Conservation (phyloP, 2,797 vertebrate genomes). For the Coregonus sp. region DNA sequence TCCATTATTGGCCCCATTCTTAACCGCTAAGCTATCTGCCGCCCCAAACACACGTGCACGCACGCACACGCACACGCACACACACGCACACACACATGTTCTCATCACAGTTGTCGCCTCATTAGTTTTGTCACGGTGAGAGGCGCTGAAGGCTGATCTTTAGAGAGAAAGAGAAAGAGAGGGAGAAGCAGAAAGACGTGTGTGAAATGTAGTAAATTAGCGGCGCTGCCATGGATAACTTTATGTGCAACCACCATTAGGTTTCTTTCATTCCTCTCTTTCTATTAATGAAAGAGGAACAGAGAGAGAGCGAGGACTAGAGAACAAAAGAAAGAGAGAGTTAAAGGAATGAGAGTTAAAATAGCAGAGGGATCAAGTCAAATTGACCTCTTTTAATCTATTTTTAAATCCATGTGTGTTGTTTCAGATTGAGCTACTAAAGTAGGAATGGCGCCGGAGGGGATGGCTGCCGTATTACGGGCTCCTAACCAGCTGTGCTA, state of each 20-base stretch:
- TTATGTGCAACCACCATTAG: constrained; percentile 8
- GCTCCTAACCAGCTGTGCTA: too few species aligned
- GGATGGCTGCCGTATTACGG: too few species aligned
- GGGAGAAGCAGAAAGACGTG: not conserved
- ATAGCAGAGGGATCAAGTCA: not conserved
- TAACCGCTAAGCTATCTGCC: too few species aligned
- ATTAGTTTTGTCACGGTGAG: constrained; percentile 46
- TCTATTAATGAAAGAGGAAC: constrained; percentile 4
- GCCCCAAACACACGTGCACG: not conserved
- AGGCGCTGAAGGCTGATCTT: constrained; percentile 51
- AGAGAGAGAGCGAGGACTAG: not conserved
- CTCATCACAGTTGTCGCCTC: constrained; percentile 37
- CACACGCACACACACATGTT: constrained; percentile 21
- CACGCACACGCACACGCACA: not conserved
- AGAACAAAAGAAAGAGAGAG: constrained; percentile 7
- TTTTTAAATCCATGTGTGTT: not conserved
- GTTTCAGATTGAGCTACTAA: not conserved
- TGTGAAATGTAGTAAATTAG: constrained; percentile 9
- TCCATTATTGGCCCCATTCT: too few species aligned
- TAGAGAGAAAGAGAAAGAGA: constrained; percentile 2
- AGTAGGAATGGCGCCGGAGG: too few species aligned
- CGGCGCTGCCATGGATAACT: constrained; percentile 10
- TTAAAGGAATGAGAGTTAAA: not conserved
- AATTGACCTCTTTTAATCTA: not conserved
- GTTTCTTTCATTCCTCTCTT: not conserved